phyloP scores from a whole-genome alignment of 2,888 invertebrate genomes.

The Pedicia rivosa region DNA sequence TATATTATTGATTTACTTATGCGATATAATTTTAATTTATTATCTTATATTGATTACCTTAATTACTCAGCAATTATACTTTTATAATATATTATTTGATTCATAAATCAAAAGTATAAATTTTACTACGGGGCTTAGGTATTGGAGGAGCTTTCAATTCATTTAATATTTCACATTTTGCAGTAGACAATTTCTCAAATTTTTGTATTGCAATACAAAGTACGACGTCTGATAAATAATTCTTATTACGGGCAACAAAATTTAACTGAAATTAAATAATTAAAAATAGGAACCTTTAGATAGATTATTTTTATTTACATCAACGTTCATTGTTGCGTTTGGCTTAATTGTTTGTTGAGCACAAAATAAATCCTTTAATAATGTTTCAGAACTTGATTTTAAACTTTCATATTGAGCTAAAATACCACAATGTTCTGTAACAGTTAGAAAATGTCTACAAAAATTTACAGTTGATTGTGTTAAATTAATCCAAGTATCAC shows the following conservation, averaged over 20 bases:
- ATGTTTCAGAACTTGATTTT: conserved; percentile 20
- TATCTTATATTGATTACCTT: too few species aligned
- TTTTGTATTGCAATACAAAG: conserved; percentile 25
- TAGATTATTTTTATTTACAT: conserved; percentile 19
- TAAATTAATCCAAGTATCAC: conserved; percentile 30
- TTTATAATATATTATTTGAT: too few species aligned
- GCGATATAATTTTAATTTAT: too few species aligned
- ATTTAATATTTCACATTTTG: conserved; percentile 20
- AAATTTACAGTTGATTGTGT: conserved; percentile 29
- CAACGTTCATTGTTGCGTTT: conserved; percentile 21
- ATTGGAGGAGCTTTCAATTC: conserved; percentile 21
- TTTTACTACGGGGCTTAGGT: conserved; percentile 28
- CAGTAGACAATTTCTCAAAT: conserved; percentile 23
- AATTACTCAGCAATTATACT: too few species aligned
- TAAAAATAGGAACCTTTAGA: conserved; percentile 3
- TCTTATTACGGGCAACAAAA: conserved; percentile 28
- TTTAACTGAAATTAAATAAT: conserved; percentile 20
- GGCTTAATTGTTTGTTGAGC: conserved; percentile 28
- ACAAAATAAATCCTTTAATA: conserved; percentile 24
- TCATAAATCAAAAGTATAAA: too few species aligned
- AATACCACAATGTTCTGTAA: conserved; percentile 26
- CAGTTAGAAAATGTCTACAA: conserved; percentile 25
- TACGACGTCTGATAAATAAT: conserved; percentile 25
- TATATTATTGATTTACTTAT: too few species aligned
- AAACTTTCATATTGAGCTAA: conserved; percentile 28